Evolutionary conservation across 2,797 vertebrate species (phyloP).

Genomic region (Pachyuromys duprasi): DNA sequence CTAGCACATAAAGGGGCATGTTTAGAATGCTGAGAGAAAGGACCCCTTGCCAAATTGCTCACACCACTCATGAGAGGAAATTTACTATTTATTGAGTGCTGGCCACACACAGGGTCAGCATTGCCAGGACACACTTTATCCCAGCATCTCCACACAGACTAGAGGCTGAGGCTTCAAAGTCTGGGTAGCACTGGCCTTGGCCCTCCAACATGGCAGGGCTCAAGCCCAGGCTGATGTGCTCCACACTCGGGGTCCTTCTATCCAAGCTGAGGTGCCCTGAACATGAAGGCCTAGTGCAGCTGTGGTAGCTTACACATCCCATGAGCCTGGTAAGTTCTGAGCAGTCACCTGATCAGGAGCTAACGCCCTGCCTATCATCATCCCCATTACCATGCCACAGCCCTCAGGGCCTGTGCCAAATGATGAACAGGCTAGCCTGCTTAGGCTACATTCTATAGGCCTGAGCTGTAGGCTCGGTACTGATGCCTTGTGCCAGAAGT

Average conservation of each 20-base stretch:
- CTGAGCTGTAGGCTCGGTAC: slow-evolving; percentile 38
- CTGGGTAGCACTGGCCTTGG: not conserved
- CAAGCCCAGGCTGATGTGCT: not conserved
- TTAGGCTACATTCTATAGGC: slow-evolving; percentile 57
- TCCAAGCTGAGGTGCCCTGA: not conserved
- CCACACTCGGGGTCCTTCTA: not conserved
- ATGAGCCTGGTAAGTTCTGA: not conserved
- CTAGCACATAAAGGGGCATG: not conserved
- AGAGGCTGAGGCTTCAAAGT: not conserved
- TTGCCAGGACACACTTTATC: not conserved
- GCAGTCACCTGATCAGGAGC: slow-evolving; percentile 18
- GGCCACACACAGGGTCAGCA: not conserved
- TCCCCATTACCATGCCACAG: slow-evolving; percentile 17
- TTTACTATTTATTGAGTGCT: not conserved
- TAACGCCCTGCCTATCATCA: not conserved
- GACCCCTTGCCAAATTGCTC: not conserved
- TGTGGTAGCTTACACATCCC: not conserved
- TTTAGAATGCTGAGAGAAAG: not conserved
- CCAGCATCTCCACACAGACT: not conserved
- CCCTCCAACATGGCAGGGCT: not conserved
- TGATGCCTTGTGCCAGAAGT: not conserved
- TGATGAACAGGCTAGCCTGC: slow-evolving; percentile 64
- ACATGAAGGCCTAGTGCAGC: not conserved
- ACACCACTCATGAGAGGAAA: not conserved
- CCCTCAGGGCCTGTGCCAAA: not conserved